Base-by-base conservation (phyloP, 1,140 invertebrate species). In the Plodia interpunctella region DNA sequence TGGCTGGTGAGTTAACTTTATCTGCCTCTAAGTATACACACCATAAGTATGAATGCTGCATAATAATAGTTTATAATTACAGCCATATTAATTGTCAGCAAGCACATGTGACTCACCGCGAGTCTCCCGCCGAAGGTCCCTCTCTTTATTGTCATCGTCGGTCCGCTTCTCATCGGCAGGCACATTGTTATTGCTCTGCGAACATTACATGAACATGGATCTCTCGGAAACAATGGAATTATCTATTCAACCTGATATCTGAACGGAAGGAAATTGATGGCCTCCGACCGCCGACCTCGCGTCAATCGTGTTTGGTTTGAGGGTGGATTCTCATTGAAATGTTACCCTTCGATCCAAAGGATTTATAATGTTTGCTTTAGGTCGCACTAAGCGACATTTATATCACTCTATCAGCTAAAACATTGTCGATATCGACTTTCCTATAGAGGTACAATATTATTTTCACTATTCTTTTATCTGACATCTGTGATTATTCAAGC, bases 51-150 rank as follows among this genome's bases (percentile, higher is more conserved):
- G 21, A 2, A 25, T 25, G 2, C 21, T 2, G 2, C 21, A 25
- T 25, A 25, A 25, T 25, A 25, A 25, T 32, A 32, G 30, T 9
- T 32, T 3, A 32, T 32, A 32, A 32, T 32, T 32, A 32, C 9
- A 3, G 30, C 4, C 6, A 11, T 32, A 32, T 32, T 10, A 32
- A 32, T 10, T 5, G 32, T 2, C 15, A 44, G 3, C 15, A 44
- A 17, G 13, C 8, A 49, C 30, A 20, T 60, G 49, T 60, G 17
- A 71, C 74, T 82, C 54, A 85, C 82, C 82, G 50, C 80, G 80
- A 54, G 68, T 72, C 61, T 84, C 82, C 28, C 82, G 69, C 1
- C 80, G 69, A 50, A 78, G 65, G 44, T 82, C 74, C 64, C 71
- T 73, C 44, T 79, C 76, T 57, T 66, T 69, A 54, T 72, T 70